Percentiles rank a stretch among this genome's conserved stretches.
These are phyloP conservation scores for Ophion slaviceki DNA, from an alignment of 2,888 invertebrate genomes.

Conservation along the genomic window DNA sequence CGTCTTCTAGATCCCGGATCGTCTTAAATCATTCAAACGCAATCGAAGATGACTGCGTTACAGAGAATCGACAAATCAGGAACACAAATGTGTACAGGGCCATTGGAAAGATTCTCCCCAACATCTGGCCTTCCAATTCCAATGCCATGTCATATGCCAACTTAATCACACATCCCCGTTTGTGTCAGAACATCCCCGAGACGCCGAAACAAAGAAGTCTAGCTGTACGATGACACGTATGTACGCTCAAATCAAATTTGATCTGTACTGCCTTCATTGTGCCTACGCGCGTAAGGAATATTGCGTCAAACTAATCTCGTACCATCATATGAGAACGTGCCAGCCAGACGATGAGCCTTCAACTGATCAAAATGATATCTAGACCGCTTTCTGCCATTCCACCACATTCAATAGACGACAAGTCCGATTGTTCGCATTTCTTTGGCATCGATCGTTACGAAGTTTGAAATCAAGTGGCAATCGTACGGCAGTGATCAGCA, in stretches of 20 bases:
- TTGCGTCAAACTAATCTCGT: not conserved
- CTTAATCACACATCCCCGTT: not conserved
- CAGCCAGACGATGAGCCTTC: too few relatives aligned
- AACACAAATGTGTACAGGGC: too few relatives aligned
- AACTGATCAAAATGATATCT: not conserved
- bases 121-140: constrained; percentile 19
- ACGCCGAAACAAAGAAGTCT: not conserved
- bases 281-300: not conserved
- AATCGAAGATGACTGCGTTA: constrained; percentile 91
- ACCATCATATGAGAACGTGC: not conserved
- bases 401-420: not conserved
- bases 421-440: not conserved
- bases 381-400: not conserved
- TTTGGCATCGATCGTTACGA: not conserved
- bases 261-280: constrained; percentile 25
- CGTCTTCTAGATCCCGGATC: constrained; percentile 87
- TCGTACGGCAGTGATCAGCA: not conserved
- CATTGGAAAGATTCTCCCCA: too few relatives aligned
- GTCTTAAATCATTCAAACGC: constrained; percentile 87
- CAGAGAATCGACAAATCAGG: constrained; percentile 86
- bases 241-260: constrained; percentile 35
- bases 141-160: not conserved
- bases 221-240: constrained; percentile 6
- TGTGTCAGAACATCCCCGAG: constrained; percentile 32
- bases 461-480: not conserved